Base-by-base conservation (phyloP, 1,140 invertebrate genomes). In the Dryas iulia region DNA sequence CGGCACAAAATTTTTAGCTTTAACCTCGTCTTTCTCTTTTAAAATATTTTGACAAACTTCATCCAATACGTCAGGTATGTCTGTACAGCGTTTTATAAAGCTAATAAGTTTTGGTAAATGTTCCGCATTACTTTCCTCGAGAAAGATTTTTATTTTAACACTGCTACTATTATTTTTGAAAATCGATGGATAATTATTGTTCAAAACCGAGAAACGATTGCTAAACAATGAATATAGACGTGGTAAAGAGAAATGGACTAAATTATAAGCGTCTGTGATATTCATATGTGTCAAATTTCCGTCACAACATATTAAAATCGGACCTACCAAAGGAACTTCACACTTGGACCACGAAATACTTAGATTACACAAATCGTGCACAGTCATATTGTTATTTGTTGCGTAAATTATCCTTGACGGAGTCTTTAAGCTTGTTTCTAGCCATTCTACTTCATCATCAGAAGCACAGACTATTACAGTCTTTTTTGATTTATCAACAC, bases 61-160 rank as follows among this genome's bases (percentile, higher is more conserved):
- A 31, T 84, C 70, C 35, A 92, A 68, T 23, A 70, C 60, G 5
- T 72, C 59, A 1, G 89, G 86, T 2, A 90, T 39, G 14, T 77
- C 65, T 0, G 79, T 82, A 69, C 84, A 92, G 63, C 91, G 76
- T 77, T 85, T 89, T 0, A 91, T 73, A 66, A 91, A 92, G 71
- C 88, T 76, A 2, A 91, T 35, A 18, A 91, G 86, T 73, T 90
- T 92, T 3, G 90, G 90, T 24, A 92, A 68, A 52, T 90, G 88
- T 72, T 86, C 83, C 4, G 77, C 62, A 47, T 91, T 87, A 11
- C 24, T 71, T 5, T 86, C 84, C 58, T 92, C 89, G 4, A 92
- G 47, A 1, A 91, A 72, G 5, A 91, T 79, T 67, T 90, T 86
- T 12, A 92, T 86, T 74, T 84, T 84, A 12, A 90, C 65, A 12